Base-by-base conservation (phyloP, 2,113 vertebrate genomes). In the Dicentrarchus labrax region DNA sequence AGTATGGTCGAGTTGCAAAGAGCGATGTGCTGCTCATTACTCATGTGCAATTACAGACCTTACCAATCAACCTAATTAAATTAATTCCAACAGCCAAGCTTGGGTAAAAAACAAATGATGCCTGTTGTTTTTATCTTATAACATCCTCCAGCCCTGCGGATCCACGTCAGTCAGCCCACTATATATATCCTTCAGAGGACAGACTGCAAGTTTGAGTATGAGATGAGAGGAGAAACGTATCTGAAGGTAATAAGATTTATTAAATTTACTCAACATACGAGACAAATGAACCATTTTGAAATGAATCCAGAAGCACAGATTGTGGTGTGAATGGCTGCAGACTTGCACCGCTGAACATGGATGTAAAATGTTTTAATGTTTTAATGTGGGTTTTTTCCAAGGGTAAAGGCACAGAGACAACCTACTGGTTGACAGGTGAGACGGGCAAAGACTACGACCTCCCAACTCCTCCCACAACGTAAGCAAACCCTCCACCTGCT, bases 401-500 rank as follows among this genome's bases (percentile, higher is more conserved):
- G 98, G 98, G 98, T 43, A 97, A 95, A 96, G 97, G 97, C 75
- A 96, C 95, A 17, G 97, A 99, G 91, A 96, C 93, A 24, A 99
- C 98, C 1, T 99, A 98, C 91, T 99, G 98, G 98, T 89, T 99
- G 94, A 99, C 95, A 0, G 98, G 97, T 41, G 95, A 96, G 74
- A 96, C 94, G 53, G 96, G 97, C 22, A 85, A 96, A 87, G 92
- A 97, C 74, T 97, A 97, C 82, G 94, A 95, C 87, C 96, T 97
- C 53, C 98, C 98, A 6, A 95, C 94, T 56, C 97, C 97, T 48
- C 98, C 98, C 21, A 97, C 98, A 70, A 96, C 91, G 98, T 99
- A 95, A 98, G 98, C 83, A 77, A 78, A 65, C 39, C 38, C 45
- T 36, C n/a, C 30, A 16, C 13, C 48, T 11, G 61, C 22, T 17